Conservation (phyloP, 2,113 vertebrate species). For the Isichthys henryi region DNA sequence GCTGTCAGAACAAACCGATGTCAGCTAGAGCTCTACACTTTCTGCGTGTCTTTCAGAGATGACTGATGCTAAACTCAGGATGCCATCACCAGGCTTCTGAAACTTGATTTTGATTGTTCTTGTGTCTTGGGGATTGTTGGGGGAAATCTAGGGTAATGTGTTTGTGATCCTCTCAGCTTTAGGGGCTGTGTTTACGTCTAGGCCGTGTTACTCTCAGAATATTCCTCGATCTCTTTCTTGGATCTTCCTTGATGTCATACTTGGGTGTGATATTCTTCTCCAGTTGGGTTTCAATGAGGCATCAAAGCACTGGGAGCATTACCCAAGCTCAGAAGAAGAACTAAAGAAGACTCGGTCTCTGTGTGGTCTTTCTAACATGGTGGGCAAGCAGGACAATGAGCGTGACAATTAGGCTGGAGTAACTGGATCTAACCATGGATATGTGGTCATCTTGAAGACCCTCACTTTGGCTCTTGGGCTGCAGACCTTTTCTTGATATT, state of each 20-base stretch:
- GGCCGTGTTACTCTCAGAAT: not conserved
- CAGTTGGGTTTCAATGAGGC: not conserved
- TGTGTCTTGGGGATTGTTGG: not conserved
- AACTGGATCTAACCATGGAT: not conserved
- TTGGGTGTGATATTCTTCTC: not conserved
- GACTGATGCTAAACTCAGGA: not conserved
- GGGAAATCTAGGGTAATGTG: not conserved
- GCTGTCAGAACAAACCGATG: not conserved
- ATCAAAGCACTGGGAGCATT: not conserved
- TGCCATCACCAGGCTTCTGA: not conserved
- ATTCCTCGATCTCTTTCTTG: not conserved
- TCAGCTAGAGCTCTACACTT: not conserved
- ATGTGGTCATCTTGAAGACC: not conserved
- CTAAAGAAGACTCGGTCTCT: conserved; percentile 21
- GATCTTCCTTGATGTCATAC: not conserved
- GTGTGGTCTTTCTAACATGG: conserved; percentile 34
- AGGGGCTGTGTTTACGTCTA: not conserved
- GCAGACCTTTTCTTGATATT: not conserved
- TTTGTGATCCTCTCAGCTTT: not conserved
- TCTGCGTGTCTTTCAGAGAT: not conserved
- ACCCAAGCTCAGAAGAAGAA: not conserved
- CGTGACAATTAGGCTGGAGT: conserved; percentile 27
- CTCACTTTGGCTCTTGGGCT: not conserved
- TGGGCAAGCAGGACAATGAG: conserved; percentile 50
- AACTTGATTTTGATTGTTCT: not conserved